Percentiles rank a stretch among this genome's conserved stretches.
Evolutionary conservation across 2,888 invertebrate genomes (phyloP).

Genomic region (Dicycla oo): DNA sequence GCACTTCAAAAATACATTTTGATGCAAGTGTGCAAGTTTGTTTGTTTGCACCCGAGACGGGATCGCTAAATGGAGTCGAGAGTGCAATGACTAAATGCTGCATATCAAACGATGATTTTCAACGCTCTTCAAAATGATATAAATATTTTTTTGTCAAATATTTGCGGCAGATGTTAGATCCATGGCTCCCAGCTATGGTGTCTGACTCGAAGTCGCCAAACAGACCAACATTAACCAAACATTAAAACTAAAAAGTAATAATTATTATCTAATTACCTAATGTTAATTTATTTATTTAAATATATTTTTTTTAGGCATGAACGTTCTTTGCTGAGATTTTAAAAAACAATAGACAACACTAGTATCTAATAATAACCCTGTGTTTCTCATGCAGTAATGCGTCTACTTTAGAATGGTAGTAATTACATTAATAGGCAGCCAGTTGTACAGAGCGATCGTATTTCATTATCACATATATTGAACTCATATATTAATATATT

Average conservation of each 20-base stretch:
- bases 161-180: neutral
- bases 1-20: neutral
- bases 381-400: neutral
- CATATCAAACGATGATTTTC: neutral
- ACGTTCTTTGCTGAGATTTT: too few species aligned
- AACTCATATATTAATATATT: too few species aligned
- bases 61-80: neutral
- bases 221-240: fast-evolving
- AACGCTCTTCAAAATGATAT: too few species aligned
- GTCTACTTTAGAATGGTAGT: neutral
- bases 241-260: neutral
- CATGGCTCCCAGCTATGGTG: neutral
- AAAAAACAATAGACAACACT: neutral
- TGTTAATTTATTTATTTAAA: too few species aligned
- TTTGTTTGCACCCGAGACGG: neutral
- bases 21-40: neutral
- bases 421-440: neutral
- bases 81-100: neutral
- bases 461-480: neutral
- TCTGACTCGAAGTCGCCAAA: neutral
- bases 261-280: neutral
- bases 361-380: neutral
- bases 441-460: neutral
- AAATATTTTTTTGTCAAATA: neutral
- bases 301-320: too few species aligned